phyloP scores from a whole-genome alignment of 2,888 invertebrate species.

The Stenolophus ochropezus region DNA sequence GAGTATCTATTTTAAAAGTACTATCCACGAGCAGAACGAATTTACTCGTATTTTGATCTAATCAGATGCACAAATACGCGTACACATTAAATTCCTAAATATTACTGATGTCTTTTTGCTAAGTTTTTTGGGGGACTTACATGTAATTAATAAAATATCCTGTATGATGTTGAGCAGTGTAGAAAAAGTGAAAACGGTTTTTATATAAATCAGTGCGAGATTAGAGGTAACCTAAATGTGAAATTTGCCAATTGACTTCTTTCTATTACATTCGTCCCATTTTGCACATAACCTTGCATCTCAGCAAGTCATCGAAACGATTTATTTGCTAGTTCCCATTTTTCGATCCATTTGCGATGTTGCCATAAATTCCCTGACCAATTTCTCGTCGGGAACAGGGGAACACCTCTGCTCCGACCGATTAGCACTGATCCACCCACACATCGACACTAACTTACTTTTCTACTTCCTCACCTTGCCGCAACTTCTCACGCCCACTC shows the following conservation, averaged over 20 bases:
- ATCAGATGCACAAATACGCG: too few relatives aligned
- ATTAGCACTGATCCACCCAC: slow-evolving; percentile 1
- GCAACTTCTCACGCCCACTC: neutral
- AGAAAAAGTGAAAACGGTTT: too few relatives aligned
- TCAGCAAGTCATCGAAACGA: slow-evolving; percentile 18
- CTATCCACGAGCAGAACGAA: too few relatives aligned
- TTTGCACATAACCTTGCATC: slow-evolving; percentile 28
- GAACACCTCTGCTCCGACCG: slow-evolving; percentile 10
- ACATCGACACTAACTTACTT: neutral
- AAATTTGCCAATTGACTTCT: neutral
- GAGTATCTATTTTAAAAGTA: too few relatives aligned
- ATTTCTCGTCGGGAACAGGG: neutral
- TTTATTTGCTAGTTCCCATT: slow-evolving; percentile 14
- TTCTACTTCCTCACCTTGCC: neutral
- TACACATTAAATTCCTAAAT: too few relatives aligned
- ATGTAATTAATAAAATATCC: too few relatives aligned
- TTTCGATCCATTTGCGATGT: slow-evolving; percentile 22
- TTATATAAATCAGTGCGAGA: neutral
- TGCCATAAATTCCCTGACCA: slow-evolving; percentile 10
- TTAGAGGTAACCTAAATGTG: neutral
- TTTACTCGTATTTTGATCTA: too few relatives aligned
- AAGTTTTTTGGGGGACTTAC: too few relatives aligned
- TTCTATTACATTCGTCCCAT: slow-evolving; percentile 25
- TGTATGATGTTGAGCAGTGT: too few relatives aligned
- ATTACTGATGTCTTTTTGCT: too few relatives aligned